Evolutionary conservation across 1,140 invertebrate genomes (phyloP), one percentile per base, ranked within the genome.

Genomic region (Hypsibius dujardini): DNA sequence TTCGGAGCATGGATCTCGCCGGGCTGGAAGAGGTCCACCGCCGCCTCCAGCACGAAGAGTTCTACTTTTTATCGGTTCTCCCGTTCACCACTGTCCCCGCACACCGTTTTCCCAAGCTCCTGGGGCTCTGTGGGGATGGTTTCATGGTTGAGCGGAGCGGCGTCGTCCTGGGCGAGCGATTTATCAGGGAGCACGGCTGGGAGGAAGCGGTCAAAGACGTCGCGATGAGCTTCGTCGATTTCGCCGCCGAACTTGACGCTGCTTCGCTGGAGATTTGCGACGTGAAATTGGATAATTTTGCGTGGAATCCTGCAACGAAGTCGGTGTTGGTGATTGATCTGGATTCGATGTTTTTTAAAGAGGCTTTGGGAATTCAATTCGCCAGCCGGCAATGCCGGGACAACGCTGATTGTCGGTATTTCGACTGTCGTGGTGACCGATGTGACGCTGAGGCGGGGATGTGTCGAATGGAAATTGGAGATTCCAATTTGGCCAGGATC

Each of bases 201-300:
- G 50, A 56, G n/a, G 50, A 56, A 56, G n/a, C 50, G 7, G 50
- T 56, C 50, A n/a, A n/a, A n/a, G n/a, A n/a, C 50, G 50, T 56
- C 50, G 50, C n/a, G 7, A 7, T 7, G 7, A n/a, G 50, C n/a
- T 56, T 56, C n/a, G 7, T 56, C 7, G 7, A 56, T 7, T 56
- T 56, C 7, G 50, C n/a, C 7, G 7, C 7, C n/a, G 7, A 56
- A n/a, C n/a, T 56, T 7, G 50, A 56, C 50, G n/a, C 50, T 7
- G 50, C 50, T 56, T 56, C 50, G 7, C 7, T 56, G 7, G 50
- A 56, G n/a, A 7, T 56, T 7, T 56, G 50, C 50, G 50, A 56
- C n/a, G 50, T 56, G 7, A 7, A 56, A n/a, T 56, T 56, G 50
- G 50, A n/a, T 7, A 56, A 56, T 56, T 56, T 56, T n/a, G 50